Conservation (phyloP, 1,140 invertebrate genomes). For the Drosophila ananassae region DNA sequence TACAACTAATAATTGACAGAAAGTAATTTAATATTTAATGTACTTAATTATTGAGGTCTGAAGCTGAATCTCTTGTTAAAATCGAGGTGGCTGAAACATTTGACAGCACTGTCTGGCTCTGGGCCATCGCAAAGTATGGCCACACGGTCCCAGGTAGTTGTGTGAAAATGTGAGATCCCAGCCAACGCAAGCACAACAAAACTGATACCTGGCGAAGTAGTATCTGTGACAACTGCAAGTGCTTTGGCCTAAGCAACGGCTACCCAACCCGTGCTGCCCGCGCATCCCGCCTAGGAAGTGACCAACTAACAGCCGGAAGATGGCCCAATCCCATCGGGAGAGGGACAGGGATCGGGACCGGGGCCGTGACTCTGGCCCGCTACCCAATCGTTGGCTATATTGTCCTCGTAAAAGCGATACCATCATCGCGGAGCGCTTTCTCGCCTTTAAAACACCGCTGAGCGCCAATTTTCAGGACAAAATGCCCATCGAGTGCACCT, state of each 20-base stretch:
- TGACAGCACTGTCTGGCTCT: neutral
- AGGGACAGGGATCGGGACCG: constrained; percentile 50
- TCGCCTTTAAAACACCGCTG: constrained; percentile 97
- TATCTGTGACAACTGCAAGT: neutral
- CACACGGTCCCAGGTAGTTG: too few relatives aligned
- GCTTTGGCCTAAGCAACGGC: neutral
- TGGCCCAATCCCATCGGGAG: constrained; percentile 60
- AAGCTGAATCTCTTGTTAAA: too few relatives aligned
- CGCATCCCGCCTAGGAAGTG: neutral
- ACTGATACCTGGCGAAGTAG: neutral
- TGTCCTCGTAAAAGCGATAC: constrained; percentile 94
- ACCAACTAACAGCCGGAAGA: constrained; percentile 15
- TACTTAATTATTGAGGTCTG: too few relatives aligned
- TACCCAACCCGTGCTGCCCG: neutral
- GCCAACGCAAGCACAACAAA: neutral
- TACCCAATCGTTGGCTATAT: constrained; percentile 95
- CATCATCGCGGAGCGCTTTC: constrained; percentile 91
- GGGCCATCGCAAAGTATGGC: too few relatives aligned
- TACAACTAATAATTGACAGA: too few relatives aligned
- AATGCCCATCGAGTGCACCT: constrained; percentile 91
- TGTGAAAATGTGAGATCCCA: neutral
- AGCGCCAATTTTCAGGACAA: constrained; percentile 90
- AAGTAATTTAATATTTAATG: too few relatives aligned
- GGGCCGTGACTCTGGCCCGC: constrained; percentile 85
- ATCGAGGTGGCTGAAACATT: too few relatives aligned